Evolutionary conservation across 2,113 vertebrate genomes (phyloP).

Genomic region (Rhinoptilus africanus): DNA sequence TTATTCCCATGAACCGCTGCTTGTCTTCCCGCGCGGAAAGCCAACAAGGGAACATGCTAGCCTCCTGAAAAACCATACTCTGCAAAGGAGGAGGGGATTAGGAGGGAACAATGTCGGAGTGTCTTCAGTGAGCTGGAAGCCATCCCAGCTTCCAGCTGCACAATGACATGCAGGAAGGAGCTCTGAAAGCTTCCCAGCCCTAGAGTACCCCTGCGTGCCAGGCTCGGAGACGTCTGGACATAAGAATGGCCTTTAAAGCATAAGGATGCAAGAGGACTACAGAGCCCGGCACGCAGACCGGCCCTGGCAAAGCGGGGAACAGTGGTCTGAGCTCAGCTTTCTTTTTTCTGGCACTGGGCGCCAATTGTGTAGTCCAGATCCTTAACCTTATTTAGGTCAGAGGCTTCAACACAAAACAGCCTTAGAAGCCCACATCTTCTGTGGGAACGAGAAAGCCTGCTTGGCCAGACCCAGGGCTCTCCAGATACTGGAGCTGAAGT

Average conservation of each 20-base stretch:
- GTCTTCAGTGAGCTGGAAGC: constrained; percentile 47
- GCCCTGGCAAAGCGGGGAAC: neutral
- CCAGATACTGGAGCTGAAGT: neutral
- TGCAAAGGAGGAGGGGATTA: neutral
- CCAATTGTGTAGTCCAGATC: neutral
- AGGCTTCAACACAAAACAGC: neutral
- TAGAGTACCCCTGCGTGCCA: neutral
- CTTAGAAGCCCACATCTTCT: neutral
- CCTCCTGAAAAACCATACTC: neutral
- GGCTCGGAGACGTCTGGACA: neutral
- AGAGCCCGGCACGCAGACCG: neutral
- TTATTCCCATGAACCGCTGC: constrained; percentile 31
- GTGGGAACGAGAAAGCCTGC: neutral
- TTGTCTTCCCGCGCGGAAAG: neutral
- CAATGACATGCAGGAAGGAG: constrained; percentile 44
- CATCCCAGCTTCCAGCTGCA: constrained; percentile 29
- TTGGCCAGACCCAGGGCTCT: neutral
- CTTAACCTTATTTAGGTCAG: constrained; percentile 56
- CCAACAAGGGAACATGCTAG: constrained; percentile 21
- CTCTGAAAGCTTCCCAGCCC: neutral
- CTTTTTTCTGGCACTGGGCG: neutral
- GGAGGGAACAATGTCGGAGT: neutral
- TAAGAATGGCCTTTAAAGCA: neutral
- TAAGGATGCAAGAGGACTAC: neutral
- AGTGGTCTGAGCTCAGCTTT: neutral